Evolutionary conservation across 2,888 invertebrate genomes (phyloP), one percentile per base, ranked within the genome.

Genomic region (Drosophila niveifrons): DNA sequence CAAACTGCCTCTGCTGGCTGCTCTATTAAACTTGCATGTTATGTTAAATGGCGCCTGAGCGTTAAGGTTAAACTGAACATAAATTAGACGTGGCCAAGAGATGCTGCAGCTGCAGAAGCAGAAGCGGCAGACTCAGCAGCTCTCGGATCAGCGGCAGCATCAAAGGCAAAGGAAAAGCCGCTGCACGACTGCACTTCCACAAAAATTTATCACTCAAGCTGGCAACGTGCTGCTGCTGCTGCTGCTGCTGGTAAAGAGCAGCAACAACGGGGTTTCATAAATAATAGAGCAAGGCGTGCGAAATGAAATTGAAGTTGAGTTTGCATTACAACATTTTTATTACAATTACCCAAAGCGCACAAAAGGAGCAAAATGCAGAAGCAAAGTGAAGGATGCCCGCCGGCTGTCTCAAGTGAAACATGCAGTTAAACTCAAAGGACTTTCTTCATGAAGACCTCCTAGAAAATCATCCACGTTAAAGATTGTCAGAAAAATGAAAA

Each of bases 1-100:
- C 39, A 31, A 10, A 31, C 47, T 65, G 57, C 31, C 53, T 46
- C 11, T 23, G 66, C 47, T 61, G 62, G 13, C 28, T 23, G 61
- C 68, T 82, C 72, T 72, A 88, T 84, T 84, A 88, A 88, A 86
- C 87, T 75, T 88, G 81, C 83, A 84, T 83, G 80, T 61, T 58
- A 72, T 80, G 81, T 73, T 88, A 83, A 88, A 88, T 88, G 87
- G 67, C 71, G 80, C 72, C 75, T 84, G 84, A 88, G 89, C 83
- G 73, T 80, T 86, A 83, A 88, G 87, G 84, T 88, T 88, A 88
- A 84, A 75, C 75, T 64, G 65, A 67, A 86, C 83, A 88, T 84
- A 84, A 84, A 84, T 86, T 78, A 78, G 73, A 82, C 51, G 43
- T 69, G 65, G 67, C 66, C 71, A 63, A 31, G 51, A 46, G 52